Evolutionary conservation across 1,140 invertebrate species (phyloP).

Genomic region (Ephestia elutella): DNA sequence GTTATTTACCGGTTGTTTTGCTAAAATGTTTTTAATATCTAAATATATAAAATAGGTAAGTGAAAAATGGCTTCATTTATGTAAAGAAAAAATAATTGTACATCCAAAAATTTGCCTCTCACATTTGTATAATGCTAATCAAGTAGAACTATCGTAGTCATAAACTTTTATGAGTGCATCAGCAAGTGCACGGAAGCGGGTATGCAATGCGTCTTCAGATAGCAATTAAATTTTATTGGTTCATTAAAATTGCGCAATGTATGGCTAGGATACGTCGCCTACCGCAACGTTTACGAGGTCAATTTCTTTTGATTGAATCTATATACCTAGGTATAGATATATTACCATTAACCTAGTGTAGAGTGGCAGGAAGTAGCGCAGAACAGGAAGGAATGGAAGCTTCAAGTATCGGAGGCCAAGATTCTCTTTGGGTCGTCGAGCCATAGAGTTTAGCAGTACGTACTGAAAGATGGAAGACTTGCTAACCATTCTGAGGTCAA

Average conservation of each 20-base stretch:
- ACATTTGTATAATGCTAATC: neutral
- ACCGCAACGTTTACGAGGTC: constrained; percentile 4
- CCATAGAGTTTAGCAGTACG: no score
- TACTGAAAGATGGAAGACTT: no score
- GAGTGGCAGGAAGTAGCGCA: no score
- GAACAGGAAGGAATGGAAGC: no score
- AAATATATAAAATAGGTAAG: no score
- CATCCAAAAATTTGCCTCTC: neutral
- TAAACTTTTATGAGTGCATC: constrained; percentile 14
- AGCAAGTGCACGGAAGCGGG: constrained; percentile 17
- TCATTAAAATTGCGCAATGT: constrained; percentile 19
- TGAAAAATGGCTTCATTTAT: no score
- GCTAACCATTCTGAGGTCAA: no score
- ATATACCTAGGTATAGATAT: neutral
- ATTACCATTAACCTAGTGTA: no score
- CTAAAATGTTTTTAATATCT: no score
- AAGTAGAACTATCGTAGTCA: neutral
- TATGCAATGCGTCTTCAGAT: constrained; percentile 18
- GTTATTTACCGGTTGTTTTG: no score
- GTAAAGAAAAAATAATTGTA: neutral
- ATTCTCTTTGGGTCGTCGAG: no score
- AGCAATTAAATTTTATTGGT: constrained; percentile 26
- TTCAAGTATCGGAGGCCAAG: no score
- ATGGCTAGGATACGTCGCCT: neutral
- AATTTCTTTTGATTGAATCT: constrained; percentile 1